A percentile compares a stretch with the other conserved stretches of the same genome.
Evolutionary conservation across 1,140 invertebrate species (phyloP).

Genomic region (Drosophila littoralis): DNA sequence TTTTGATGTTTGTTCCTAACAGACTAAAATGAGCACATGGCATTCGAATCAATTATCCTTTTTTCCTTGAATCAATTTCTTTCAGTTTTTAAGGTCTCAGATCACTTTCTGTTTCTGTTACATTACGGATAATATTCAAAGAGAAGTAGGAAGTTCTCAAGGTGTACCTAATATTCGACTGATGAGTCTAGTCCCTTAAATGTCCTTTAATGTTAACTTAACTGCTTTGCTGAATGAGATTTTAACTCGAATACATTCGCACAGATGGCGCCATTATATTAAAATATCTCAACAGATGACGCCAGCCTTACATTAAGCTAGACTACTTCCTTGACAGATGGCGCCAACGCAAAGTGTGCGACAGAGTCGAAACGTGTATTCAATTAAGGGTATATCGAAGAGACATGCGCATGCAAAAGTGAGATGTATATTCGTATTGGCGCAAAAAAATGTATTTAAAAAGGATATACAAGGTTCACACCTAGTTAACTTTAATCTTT

Average conservation of each 20-base stretch:
- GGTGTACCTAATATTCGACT: background rate
- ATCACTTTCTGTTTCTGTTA: too few species aligned
- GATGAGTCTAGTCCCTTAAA: background rate
- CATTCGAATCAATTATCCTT: too few species aligned
- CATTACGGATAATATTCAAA: background rate
- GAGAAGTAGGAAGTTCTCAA: background rate
- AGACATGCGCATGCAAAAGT: background rate
- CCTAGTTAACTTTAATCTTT: too few species aligned
- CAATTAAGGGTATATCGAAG: too few species aligned
- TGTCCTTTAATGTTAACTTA: conserved; percentile 19
- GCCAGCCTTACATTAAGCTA: background rate
- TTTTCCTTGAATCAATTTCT: too few species aligned
- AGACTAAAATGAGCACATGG: too few species aligned
- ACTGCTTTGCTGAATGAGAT: conserved; percentile 32
- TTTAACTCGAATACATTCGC: too few species aligned
- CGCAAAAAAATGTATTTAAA: too few species aligned
- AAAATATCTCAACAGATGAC: conserved; percentile 22
- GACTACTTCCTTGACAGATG: background rate
- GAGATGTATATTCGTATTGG: background rate
- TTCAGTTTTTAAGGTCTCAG: too few species aligned
- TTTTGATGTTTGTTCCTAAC: too few species aligned
- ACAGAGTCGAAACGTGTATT: background rate
- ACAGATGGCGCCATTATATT: background rate
- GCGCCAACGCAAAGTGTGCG: background rate
- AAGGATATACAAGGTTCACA: too few species aligned